Evolutionary conservation across 2,113 vertebrate species (phyloP), one percentile per base, ranked within the genome.

Genomic region (Sphaerodactylus townsendi): DNA sequence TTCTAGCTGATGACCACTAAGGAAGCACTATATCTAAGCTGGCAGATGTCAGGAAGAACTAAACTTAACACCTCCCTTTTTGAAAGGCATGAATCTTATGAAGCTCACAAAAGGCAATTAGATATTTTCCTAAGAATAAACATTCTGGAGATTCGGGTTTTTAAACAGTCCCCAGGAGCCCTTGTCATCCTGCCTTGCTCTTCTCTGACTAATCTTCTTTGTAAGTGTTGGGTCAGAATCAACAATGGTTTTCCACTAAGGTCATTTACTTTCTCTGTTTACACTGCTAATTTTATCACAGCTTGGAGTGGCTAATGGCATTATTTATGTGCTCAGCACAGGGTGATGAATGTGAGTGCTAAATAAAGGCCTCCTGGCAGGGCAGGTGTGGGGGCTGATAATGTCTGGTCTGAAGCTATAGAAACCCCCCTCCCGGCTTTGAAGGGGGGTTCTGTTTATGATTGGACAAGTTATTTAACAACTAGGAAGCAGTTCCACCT

Each of bases 211-310:
- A 94, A 96, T 93, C 66, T 3, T 85, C 35, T 91, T 94, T 90
- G 92, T 92, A 96, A 95, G 94, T 95, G 94, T 91, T 95, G 94
- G 96, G 95, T 95, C 93, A 91, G 93, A 91, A 89, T 95, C 94
- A 95, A 94, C 94, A 90, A 94, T 92, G 86, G 89, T 74, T 95
- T 93, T 94, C 85, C 89, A 86, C 83, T 84, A 93, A 95, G 94
- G 93, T 94, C 94, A 93, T 88, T 94, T 77, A 85, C 92, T 94
- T 87, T 91, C 91, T 93, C 91, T 96, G 95, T 95, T 96, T 95
- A 96, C 90, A 89, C 72, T 90, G 91, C 93, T 96, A 96, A 96
- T 95, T 95, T 95, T 96, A 95, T 96, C 95, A 79, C 90, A 85
- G 81, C 92, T 94, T 92, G 68, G 93, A 94, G 93, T 90, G 82